Evolutionary conservation across 1,140 invertebrate species (phyloP).

Genomic region (Rhagoletis zephyria): DNA sequence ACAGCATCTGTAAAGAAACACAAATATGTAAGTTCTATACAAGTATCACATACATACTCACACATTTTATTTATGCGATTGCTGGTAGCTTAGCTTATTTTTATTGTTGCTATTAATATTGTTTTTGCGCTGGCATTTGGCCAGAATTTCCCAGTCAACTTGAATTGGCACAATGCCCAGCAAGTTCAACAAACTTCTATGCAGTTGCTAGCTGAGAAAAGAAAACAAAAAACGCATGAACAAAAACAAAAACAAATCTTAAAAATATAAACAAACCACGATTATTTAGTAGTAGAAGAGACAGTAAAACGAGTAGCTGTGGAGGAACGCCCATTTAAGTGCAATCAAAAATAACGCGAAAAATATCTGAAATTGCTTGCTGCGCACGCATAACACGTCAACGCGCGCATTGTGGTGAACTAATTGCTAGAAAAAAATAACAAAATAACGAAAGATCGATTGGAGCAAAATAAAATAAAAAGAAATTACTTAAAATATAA

Average conservation of each 20-base stretch:
- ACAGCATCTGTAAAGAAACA: background rate
- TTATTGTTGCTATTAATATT: constrained; percentile 25
- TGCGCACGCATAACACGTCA: constrained; percentile 24
- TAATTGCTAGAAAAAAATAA: background rate
- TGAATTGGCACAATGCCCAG: constrained; percentile 4
- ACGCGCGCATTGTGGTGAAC: background rate
- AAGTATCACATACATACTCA: background rate
- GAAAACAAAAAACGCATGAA: background rate
- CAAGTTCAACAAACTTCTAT: constrained; percentile 42
- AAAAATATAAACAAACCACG: background rate
- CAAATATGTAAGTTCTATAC: background rate
- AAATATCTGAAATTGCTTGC: background rate
- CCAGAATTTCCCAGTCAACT: constrained; percentile 16
- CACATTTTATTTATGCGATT: background rate
- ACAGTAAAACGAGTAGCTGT: background rate
- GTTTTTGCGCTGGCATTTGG: background rate
- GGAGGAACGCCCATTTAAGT: background rate
- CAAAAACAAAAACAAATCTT: background rate
- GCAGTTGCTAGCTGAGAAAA: constrained; percentile 3
- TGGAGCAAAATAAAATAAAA: background rate
- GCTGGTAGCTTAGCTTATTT: background rate
- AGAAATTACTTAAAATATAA: background rate
- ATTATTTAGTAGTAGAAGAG: background rate
- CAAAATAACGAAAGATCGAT: background rate
- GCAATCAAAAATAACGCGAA: background rate